phyloP scores from a whole-genome alignment of 2,888 invertebrate species.

The Liposcelis brunnea region DNA sequence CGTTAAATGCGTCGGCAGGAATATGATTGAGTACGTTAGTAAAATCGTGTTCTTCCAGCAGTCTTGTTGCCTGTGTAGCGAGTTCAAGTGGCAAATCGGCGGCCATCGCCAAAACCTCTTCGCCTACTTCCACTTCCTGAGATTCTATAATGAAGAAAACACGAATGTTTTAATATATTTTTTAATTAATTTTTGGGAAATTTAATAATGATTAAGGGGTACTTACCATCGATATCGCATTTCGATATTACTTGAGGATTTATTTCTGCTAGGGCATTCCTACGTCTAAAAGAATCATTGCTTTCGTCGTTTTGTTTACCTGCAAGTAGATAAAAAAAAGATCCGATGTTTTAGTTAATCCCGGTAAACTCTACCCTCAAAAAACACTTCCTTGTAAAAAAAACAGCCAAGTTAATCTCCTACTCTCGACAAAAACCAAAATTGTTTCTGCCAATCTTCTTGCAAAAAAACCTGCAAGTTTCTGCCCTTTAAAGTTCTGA shows the following conservation, averaged over 20 bases:
- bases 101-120: constrained; percentile 36
- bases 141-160: constrained; percentile 1
- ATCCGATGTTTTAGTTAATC: not conserved
- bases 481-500: too few relatives aligned
- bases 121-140: constrained; percentile 34
- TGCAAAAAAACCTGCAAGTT: too few relatives aligned
- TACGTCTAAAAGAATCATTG: too few relatives aligned
- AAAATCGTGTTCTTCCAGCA: constrained; percentile 56
- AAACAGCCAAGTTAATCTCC: too few relatives aligned
- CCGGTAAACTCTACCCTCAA: too few relatives aligned
- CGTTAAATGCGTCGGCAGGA: constrained; percentile 67
- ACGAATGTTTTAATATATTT: not conserved
- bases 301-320: not conserved
- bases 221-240: constrained; percentile 11
- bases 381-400: too few relatives aligned
- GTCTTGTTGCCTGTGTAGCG: constrained; percentile 43
- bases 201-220: not conserved
- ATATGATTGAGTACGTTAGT: constrained; percentile 61
- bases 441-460: too few relatives aligned
- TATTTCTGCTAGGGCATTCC: not conserved
- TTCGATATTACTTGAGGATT: constrained; percentile 10
- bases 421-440: too few relatives aligned
- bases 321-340: not conserved
- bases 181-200: not conserved
- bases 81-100: constrained; percentile 41